Percentiles rank a stretch among this genome's conserved stretches.
phyloP scores from a whole-genome alignment of 2,888 invertebrate genomes.

The Drosophila mimica region DNA sequence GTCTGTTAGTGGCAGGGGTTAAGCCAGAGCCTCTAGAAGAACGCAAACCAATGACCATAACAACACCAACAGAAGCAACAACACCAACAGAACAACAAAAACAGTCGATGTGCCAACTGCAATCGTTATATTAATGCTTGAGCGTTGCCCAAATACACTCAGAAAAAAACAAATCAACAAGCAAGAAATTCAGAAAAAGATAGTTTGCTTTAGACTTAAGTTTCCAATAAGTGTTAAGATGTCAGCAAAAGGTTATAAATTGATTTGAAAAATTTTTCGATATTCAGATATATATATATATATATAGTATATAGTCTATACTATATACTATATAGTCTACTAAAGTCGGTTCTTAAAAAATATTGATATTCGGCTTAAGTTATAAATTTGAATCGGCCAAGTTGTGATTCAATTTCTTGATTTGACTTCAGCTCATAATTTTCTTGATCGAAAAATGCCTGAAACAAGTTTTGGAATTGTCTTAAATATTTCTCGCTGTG shows the following conservation, averaged over 20 bases:
- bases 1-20: constrained; percentile 1
- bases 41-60: constrained; percentile 37
- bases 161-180: not conserved
- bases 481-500: not conserved
- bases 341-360: not conserved
- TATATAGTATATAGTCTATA: not conserved
- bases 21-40: constrained; percentile 19
- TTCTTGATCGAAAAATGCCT: too few relatives aligned
- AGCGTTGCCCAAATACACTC: not conserved
- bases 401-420: not conserved
- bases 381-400: not conserved
- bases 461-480: not conserved
- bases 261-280: not conserved
- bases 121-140: constrained; percentile 40
- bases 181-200: too few relatives aligned
- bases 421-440: not conserved
- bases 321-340: not conserved
- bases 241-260: not conserved
- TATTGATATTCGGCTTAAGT: not conserved
- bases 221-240: not conserved
- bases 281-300: too few relatives aligned
- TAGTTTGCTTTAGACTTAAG: not conserved
- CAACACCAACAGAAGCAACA: constrained; percentile 12
- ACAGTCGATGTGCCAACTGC: constrained; percentile 25
- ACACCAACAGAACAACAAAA: constrained; percentile 24